phyloP scores from a whole-genome alignment of 2,888 invertebrate genomes.

The Sesamia inferens region DNA sequence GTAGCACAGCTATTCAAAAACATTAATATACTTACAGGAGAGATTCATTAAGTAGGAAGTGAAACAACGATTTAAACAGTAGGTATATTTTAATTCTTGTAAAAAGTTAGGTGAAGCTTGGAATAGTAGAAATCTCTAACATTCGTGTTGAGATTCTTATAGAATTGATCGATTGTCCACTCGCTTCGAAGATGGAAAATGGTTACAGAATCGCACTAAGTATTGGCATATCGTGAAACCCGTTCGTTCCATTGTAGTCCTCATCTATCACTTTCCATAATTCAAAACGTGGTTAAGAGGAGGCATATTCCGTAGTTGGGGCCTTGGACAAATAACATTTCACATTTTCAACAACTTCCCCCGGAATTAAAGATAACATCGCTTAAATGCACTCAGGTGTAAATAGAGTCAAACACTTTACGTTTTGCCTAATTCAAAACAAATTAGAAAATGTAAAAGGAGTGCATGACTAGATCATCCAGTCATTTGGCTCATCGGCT shows the following conservation, averaged over 20 bases:
- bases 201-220: too few relatives aligned
- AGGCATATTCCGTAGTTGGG: neutral
- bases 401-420: constrained; percentile 3
- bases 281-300: neutral
- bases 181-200: too few relatives aligned
- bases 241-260: neutral
- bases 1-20: constrained; percentile 13
- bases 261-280: neutral
- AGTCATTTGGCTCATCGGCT: constrained; percentile 43
- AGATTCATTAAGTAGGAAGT: neutral
- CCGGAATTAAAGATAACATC: neutral
- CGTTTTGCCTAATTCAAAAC: constrained; percentile 27
- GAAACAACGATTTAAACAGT: neutral
- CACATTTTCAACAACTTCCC: neutral
- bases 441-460: constrained; percentile 28
- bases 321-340: neutral
- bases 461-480: constrained; percentile 41
- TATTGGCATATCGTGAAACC: too few relatives aligned
- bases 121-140: too few relatives aligned
- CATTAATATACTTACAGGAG: neutral
- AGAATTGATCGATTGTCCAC: too few relatives aligned
- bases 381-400: constrained; percentile 16
- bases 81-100: neutral
- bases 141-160: too few relatives aligned
- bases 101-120: too few relatives aligned